Base-by-base conservation (phyloP, 2,888 invertebrate species). In the Sesamia inferens region DNA sequence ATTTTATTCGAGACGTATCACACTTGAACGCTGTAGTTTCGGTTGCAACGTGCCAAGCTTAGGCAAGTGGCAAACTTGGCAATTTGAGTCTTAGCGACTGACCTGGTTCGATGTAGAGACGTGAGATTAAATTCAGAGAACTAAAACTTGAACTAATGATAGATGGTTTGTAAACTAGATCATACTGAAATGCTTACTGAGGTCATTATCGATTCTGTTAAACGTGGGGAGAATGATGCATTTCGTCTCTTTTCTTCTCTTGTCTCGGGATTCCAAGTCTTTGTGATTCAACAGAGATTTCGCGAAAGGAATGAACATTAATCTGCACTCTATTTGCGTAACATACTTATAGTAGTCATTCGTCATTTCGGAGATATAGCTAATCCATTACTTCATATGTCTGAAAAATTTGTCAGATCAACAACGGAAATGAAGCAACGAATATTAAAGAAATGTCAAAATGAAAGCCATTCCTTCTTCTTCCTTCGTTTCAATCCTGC, bases 41-140 rank as follows among this genome's bases (percentile, higher is more conserved):
- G 65, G 51, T 14, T 55, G 84, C 70, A 71, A 83, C 83, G 83
- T 83, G 80, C 83, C 75, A 62, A 66, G 81, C 70, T 71, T 79
- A 71, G 68, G 83, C 62, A 78, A 82, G 79, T 68, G 58, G 79
- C 62, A 58, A 78, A 79, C 83, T 79, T 78, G 24, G 73, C 79
- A 66, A 82, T 78, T 71, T 71, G 16, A 78, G 57, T 55, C 57
- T 51, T 13, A 42, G 71, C 54, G 48, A 67, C 82, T 48, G 68
- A 61, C 61, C 47, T 57, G 58, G 8, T 48, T 70, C 67, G 62
- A 75, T 75, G 39, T 68, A 47, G 57, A 61, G 61, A 72, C 48
- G 67, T 61, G 47, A 44, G 55, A 71, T 77, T 57, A 42, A 19
- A 57, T 71, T 31, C 42, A 22, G 51, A 59, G 64, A n/a, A 47